phyloP scores from a whole-genome alignment of 2,888 invertebrate species.

The Lithosia quadra region DNA sequence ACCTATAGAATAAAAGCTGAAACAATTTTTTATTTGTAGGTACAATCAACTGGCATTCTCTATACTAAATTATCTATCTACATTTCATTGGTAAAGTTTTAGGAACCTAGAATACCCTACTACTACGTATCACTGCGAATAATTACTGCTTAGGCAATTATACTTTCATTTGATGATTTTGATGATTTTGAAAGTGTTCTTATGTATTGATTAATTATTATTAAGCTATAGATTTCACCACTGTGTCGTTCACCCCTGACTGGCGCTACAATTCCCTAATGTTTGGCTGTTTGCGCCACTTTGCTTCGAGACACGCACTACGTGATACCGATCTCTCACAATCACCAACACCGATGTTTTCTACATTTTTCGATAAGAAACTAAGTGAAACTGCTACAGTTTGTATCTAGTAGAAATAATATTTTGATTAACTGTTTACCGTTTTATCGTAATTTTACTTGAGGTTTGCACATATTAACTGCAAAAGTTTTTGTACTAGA shows the following conservation, averaged over 20 bases:
- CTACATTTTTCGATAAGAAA: slow-evolving; percentile 47
- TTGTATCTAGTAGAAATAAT: slow-evolving; percentile 4
- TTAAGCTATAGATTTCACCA: not conserved
- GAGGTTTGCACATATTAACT: too few relatives aligned
- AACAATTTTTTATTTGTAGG: too few relatives aligned
- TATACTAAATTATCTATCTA: too few relatives aligned
- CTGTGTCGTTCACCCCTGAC: slow-evolving; percentile 53
- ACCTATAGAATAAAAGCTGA: too few relatives aligned
- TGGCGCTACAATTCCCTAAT: slow-evolving; percentile 48
- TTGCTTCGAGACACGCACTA: slow-evolving; percentile 58
- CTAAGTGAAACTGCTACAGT: slow-evolving; percentile 24
- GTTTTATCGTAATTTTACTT: slow-evolving; percentile 1
- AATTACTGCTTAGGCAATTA: not conserved
- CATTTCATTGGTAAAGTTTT: too few relatives aligned
- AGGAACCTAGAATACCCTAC: too few relatives aligned
- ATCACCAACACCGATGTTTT: slow-evolving; percentile 56
- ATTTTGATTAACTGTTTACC: not conserved
- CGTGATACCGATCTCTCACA: slow-evolving; percentile 64
- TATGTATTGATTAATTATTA: not conserved
- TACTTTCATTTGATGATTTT: not conserved
- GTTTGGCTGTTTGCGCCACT: slow-evolving; percentile 76
- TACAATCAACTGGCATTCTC: too few relatives aligned
- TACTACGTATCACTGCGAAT: not conserved
- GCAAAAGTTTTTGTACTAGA: not conserved
- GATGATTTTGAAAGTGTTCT: not conserved